Base-by-base conservation (phyloP, 1,140 invertebrate genomes). In the Zaprionus vittiger region DNA sequence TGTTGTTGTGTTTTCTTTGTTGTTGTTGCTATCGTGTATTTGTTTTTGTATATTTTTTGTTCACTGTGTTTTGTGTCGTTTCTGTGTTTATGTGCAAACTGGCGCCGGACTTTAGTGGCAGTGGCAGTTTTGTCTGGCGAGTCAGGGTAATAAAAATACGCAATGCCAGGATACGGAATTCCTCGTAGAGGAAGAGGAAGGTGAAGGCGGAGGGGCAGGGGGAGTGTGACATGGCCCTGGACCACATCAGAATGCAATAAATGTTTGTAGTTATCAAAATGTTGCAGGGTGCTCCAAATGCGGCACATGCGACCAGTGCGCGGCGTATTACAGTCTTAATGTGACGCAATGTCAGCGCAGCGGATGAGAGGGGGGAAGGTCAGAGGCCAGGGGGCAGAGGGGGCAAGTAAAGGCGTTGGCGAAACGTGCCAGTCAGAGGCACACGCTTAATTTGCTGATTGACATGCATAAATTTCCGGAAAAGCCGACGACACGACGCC, bases 401-500 rank as follows among this genome's bases (percentile, higher is more conserved):
- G 52, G 5, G 49, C n/a, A 31, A 41, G 34, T 24, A n/a, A 24
- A 26, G 17, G 66, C 44, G 28, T 47, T 20, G 20, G 31, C 44
- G 26, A 52, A 47, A 61, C 74, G 70, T 73, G 74, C 62, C 57
- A 68, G 59, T 75, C 63, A 75, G 52, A 75, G 73, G 56, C 64
- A 59, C 63, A 73, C 61, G 67, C 70, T 83, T 69, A 79, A 69
- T 81, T 74, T 81, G 81, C 72, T 79, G 70, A 72, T 86, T 82
- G 77, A 82, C 78, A 74, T 86, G 80, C 80, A 86, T 82, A 80
- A 82, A 87, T 87, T 86, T 86, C 83, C 83, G 78, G 80, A 41
- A 77, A 73, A 66, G 74, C 69, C 61, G 70, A 67, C 69, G 74
- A 73, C 74, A 67, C 69, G 49, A 44, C 66, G 69, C 60, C 68